Percentiles rank a stretch among this genome's conserved stretches.
Evolutionary conservation across 2,113 vertebrate genomes (phyloP).

Genomic region (Gavialis gangeticus): DNA sequence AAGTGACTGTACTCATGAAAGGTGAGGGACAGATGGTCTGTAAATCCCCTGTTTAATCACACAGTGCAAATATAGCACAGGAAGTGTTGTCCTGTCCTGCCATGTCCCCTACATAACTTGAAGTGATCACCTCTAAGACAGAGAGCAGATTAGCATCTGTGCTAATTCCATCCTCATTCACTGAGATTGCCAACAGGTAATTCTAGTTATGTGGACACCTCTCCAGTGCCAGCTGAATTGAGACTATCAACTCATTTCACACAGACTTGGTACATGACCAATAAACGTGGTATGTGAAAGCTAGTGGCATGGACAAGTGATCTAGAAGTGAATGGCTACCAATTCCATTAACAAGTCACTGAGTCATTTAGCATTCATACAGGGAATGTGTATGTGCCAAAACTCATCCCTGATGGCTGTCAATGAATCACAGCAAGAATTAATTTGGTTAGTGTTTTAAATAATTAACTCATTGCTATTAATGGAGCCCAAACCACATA

Average conservation of each 20-base stretch:
- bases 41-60: neutral
- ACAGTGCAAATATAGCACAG: neutral
- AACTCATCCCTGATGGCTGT: neutral
- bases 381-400: neutral
- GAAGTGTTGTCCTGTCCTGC: neutral
- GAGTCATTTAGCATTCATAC: neutral
- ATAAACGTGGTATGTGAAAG: neutral
- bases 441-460: neutral
- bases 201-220: neutral
- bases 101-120: neutral
- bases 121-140: neutral
- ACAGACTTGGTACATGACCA: neutral
- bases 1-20: slow-evolving; percentile 4
- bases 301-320: neutral
- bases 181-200: neutral
- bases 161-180: neutral
- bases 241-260: neutral
- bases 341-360: neutral
- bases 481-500: neutral
- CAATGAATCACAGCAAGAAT: neutral
- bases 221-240: neutral
- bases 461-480: neutral
- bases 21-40: neutral
- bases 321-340: neutral
- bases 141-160: neutral